Base-by-base conservation (phyloP, 2,888 invertebrate species). In the Neoascia interrupta region DNA sequence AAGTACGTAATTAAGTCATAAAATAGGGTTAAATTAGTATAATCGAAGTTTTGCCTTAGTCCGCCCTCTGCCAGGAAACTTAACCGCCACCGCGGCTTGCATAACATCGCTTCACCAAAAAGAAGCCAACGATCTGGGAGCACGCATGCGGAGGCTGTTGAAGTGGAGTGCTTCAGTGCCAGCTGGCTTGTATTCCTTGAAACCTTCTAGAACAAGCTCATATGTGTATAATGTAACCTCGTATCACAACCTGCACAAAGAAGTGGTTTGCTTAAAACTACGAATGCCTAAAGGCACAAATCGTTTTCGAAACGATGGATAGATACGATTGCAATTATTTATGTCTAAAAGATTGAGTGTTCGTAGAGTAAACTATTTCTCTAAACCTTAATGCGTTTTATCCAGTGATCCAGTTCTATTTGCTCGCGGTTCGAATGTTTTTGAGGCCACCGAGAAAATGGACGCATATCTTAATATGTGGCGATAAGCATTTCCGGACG, bases 1-100 rank as follows among this genome's bases (percentile, higher is more conserved):
- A 82, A 82, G 80, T 73, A 81, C 82, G 82, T 84, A 84, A 84
- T 84, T 84, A 84, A 84, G 84, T 82, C 84, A 84, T 84, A 84
- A 84, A 84, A 82, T 84, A 84, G 82, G 82, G 81, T 81, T 83
- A 82, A 84, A 84, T 84, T 82, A 84, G 82, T 84, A 81, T 83
- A 84, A 84, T 84, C 83, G 83, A 81, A 82, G 81, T 68, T 41
- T 6, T 5, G 1, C 5, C 10, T 19, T 19, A 5, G 19, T n/a
- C n/a, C 18, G n/a, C 19, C 5, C 6, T 11, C n/a, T 19, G 28
- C 41, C 5, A 21, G 19, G 43, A 5, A 39, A 23, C 28, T 36
- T 10, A 19, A 11, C 34, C 19, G 28, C 37, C 8, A 31, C 37
- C 54, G 19, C 49, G 28, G 28, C 72, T 72, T 60, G 72, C 60